Evolutionary conservation across 2,888 invertebrate species (phyloP).

Genomic region (Drosophila melanosoma): DNA sequence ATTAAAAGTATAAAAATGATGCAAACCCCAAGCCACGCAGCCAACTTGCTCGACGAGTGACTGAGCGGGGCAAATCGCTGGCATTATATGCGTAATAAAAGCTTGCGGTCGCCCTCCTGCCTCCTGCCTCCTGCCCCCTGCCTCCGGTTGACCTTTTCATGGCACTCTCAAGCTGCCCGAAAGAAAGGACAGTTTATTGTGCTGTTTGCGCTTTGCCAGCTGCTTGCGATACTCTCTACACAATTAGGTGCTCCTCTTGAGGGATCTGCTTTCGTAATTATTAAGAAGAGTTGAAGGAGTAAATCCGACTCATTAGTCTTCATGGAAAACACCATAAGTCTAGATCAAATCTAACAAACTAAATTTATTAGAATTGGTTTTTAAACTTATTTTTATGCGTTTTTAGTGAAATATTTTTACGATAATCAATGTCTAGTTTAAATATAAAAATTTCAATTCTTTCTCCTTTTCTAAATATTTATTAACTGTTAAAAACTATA

Average conservation of each 20-base stretch:
- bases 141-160: slow-evolving; percentile 69
- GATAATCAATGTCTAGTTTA: not conserved
- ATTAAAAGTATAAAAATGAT: slow-evolving; percentile 80
- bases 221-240: slow-evolving; percentile 38
- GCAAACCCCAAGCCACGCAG: slow-evolving; percentile 45
- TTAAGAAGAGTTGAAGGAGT: not conserved
- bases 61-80: slow-evolving; percentile 61
- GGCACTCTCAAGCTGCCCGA: slow-evolving; percentile 28
- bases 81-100: slow-evolving; percentile 80
- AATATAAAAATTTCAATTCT: not conserved
- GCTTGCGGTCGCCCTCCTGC: slow-evolving; percentile 68
- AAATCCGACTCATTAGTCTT: not conserved
- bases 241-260: slow-evolving; percentile 14
- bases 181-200: slow-evolving; percentile 61
- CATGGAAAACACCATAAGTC: not conserved
- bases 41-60: slow-evolving; percentile 8
- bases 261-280: not conserved
- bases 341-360: not conserved
- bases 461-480: not conserved
- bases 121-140: slow-evolving; percentile 12
- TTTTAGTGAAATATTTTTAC: not conserved
- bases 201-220: slow-evolving; percentile 57
- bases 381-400: no score
- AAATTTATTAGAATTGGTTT: not conserved
- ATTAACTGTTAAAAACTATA: not conserved